These are phyloP conservation scores for Strix uralensis DNA, from an alignment of 2,113 vertebrate genomes.

Conservation along the genomic window DNA sequence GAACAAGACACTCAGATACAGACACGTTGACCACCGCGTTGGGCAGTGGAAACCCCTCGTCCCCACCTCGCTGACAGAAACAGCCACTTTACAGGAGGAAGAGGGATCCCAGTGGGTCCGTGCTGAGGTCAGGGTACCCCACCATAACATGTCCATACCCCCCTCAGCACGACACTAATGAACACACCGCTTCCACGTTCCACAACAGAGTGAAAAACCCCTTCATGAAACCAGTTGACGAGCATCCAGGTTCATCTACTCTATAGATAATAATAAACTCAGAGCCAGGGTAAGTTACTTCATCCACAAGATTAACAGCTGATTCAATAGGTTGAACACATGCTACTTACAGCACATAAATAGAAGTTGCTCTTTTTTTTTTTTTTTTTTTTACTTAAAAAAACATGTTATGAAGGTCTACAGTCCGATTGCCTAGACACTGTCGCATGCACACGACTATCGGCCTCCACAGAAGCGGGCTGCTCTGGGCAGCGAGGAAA, in stretches of 20 bases:
- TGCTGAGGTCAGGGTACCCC: neutral
- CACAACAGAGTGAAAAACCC: neutral
- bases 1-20: neutral
- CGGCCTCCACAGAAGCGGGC: neutral
- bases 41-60: neutral
- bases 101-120: neutral
- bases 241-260: slow-evolving; percentile 16
- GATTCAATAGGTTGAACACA: slow-evolving; percentile 33
- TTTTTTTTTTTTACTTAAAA: neutral
- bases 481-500: neutral
- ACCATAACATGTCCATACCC: neutral
- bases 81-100: neutral
- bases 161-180: neutral
- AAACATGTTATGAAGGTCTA: neutral
- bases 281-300: slow-evolving; percentile 9
- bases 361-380: neutral
- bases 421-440: neutral
- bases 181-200: neutral
- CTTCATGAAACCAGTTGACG: neutral
- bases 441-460: slow-evolving; percentile 42
- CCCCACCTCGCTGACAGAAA: neutral
- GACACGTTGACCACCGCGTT: neutral
- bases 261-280: neutral
- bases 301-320: slow-evolving; percentile 40
- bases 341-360: slow-evolving; percentile 61